Conservation (phyloP, 2,797 vertebrate genomes). For the Hydrophis major region DNA sequence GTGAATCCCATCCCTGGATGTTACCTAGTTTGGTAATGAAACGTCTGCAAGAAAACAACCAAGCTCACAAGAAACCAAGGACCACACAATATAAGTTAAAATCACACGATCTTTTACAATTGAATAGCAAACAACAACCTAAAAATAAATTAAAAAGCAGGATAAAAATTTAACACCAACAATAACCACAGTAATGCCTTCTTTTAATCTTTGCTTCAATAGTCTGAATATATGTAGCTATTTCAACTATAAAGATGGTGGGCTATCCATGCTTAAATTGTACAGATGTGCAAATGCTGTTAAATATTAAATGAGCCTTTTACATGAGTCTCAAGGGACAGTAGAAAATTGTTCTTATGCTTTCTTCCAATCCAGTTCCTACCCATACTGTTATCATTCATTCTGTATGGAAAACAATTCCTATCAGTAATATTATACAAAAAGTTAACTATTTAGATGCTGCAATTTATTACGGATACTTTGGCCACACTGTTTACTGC, state of each 20-base stretch:
- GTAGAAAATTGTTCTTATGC: not conserved
- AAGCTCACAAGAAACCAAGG: not conserved
- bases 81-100: not conserved
- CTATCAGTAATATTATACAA: not conserved
- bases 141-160: not conserved
- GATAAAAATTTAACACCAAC: not conserved
- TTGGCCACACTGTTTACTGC: not conserved
- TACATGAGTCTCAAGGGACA: not conserved
- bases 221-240: not conserved
- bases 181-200: not conserved
- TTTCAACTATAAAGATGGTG: not conserved
- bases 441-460: not conserved
- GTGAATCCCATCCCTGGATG: too few relatives aligned
- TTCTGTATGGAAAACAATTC: not conserved
- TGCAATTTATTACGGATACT: not conserved
- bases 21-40: not conserved
- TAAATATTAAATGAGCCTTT: not conserved
- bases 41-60: not conserved
- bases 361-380: not conserved
- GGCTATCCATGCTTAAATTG: not conserved
- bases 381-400: not conserved
- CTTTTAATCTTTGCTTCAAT: not conserved
- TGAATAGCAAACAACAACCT: not conserved
- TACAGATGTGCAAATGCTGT: not conserved
- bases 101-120: not conserved